Conservation (phyloP, 2,113 vertebrate genomes). For the Otocyon megalotis region DNA sequence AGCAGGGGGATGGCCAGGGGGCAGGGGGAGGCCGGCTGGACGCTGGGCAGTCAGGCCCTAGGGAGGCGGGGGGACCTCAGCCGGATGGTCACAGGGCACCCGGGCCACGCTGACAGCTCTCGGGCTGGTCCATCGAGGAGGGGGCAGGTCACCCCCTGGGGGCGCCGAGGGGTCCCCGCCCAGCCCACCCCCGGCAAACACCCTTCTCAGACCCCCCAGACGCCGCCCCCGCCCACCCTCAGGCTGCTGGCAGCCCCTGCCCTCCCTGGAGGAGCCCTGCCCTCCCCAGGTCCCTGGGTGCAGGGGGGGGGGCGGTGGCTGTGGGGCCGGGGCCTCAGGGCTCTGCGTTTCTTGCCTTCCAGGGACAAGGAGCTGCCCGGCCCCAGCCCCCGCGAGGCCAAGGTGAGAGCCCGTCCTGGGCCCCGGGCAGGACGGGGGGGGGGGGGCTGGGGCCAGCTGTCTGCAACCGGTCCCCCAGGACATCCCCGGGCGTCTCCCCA, state of each 20-base stretch:
- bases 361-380: neutral
- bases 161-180: neutral
- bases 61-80: fast-evolving
- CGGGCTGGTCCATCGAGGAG: neutral
- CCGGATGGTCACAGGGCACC: fast-evolving
- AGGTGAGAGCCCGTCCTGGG: fast-evolving
- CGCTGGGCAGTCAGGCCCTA: neutral
- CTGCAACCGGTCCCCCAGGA: neutral
- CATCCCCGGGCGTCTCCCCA: neutral
- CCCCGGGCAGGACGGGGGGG: fast-evolving
- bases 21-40: neutral
- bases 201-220: neutral
- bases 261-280: neutral
- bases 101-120: neutral
- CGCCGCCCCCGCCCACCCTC: fast-evolving
- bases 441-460: neutral
- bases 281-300: fast-evolving
- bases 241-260: neutral
- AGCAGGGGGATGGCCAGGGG: neutral
- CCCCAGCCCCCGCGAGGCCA: neutral
- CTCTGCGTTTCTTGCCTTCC: neutral
- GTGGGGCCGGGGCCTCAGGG: neutral
- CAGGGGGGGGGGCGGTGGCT: too few species aligned
- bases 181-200: neutral
- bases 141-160: neutral